These are phyloP conservation scores for Frankliniella intonsa DNA, from an alignment of 2,888 invertebrate genomes.

Conservation along the genomic window DNA sequence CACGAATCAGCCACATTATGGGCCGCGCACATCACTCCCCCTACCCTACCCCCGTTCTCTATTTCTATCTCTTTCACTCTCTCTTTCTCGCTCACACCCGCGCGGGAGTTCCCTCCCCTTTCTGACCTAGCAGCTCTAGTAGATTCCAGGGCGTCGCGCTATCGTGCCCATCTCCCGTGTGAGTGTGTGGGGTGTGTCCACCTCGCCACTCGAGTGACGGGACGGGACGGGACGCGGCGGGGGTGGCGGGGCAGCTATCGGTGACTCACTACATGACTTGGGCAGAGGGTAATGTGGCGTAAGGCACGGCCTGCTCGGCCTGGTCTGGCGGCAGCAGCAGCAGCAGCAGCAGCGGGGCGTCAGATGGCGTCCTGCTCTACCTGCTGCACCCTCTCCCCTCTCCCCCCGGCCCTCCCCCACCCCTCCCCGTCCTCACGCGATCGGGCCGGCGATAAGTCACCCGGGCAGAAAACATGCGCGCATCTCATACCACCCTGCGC, in stretches of 20 bases:
- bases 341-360: neutral
- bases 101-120: too few species aligned
- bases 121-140: too few species aligned
- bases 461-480: constrained; percentile 5
- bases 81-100: too few species aligned
- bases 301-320: neutral
- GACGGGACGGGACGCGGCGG: too few species aligned
- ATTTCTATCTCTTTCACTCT: too few species aligned
- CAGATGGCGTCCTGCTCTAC: neutral
- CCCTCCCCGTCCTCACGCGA: neutral
- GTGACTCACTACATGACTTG: neutral
- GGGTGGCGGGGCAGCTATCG: neutral
- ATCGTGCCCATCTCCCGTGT: too few species aligned
- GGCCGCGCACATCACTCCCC: too few species aligned
- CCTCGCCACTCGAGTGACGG: too few species aligned
- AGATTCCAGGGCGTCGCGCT: too few species aligned
- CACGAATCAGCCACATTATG: too few species aligned
- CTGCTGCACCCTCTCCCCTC: neutral
- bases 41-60: too few species aligned
- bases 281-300: neutral
- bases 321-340: neutral
- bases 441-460: constrained; percentile 5
- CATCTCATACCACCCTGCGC: neutral
- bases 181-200: too few species aligned
- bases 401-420: neutral